Percentiles rank a stretch among this genome's conserved stretches.
phyloP scores from a whole-genome alignment of 30 jellyfish, hydroid and myxozoan species.

The Nemopilema nomurai region DNA sequence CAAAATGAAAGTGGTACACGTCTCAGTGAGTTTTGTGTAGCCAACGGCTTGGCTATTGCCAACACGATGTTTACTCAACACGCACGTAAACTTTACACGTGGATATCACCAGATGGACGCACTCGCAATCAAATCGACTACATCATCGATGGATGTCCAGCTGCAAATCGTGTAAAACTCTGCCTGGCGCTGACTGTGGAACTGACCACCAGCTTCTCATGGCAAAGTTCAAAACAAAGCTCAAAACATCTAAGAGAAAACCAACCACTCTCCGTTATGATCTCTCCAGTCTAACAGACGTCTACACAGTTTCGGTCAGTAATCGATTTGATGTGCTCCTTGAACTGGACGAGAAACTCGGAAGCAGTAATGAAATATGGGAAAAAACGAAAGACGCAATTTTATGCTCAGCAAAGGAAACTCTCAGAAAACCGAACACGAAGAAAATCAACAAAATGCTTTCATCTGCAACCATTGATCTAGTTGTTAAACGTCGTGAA shows the following conservation, averaged over 20 bases:
- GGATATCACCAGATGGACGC: slow-evolving; percentile 35
- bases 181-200: slow-evolving; percentile 32
- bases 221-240: slow-evolving; percentile 25
- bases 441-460: neutral
- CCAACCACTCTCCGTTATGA: neutral
- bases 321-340: neutral
- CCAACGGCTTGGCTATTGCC: neutral
- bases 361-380: neutral
- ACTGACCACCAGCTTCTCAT: slow-evolving; percentile 32
- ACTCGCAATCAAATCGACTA: slow-evolving; percentile 35
- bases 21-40: slow-evolving; percentile 5
- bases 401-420: neutral
- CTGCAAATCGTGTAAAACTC: neutral
- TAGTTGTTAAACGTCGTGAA: neutral
- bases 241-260: neutral
- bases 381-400: neutral
- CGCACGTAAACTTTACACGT: neutral
- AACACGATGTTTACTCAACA: slow-evolving; percentile 7
- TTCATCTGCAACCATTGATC: neutral
- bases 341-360: neutral
- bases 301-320: neutral
- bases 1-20: slow-evolving; percentile 7
- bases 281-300: neutral
- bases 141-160: neutral
- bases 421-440: neutral